These are phyloP conservation scores for Rhabdophis nuchalis DNA, from an alignment of 2,797 vertebrate species.

Conservation along the genomic window DNA sequence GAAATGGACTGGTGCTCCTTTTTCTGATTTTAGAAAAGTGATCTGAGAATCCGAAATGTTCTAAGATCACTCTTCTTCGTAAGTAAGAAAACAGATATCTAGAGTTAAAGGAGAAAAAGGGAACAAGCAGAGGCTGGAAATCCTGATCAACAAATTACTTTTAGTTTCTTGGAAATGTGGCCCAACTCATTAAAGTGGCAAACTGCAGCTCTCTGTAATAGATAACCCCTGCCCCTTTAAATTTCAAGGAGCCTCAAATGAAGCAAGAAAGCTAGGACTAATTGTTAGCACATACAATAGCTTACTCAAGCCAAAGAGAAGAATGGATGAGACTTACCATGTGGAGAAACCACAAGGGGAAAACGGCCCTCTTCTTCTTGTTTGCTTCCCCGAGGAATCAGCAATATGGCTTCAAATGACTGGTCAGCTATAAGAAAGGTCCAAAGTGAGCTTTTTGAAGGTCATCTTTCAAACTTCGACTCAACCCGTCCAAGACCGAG, in stretches of 20 bases:
- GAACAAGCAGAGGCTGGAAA: neutral
- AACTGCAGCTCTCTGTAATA: neutral
- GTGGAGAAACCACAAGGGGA: slow-evolving; percentile 79
- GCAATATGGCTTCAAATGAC: slow-evolving; percentile 77
- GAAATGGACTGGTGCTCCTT: neutral
- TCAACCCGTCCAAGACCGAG: too few species aligned
- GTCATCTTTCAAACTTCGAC: neutral
- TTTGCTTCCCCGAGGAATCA: slow-evolving; percentile 57
- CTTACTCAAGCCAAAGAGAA: neutral
- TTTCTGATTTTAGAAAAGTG: neutral
- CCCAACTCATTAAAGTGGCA: neutral
- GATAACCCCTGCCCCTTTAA: neutral
- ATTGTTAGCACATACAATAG: neutral
- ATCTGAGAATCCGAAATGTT: neutral
- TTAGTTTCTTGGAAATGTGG: neutral
- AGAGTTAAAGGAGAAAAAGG: neutral
- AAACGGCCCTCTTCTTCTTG: slow-evolving; percentile 44
- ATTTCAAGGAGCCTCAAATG: neutral
- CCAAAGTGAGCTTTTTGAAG: neutral
- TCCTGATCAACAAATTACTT: neutral
- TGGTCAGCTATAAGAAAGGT: slow-evolving; percentile 65
- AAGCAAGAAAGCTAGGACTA: neutral
- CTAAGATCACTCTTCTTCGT: neutral
- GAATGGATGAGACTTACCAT: slow-evolving; percentile 67
- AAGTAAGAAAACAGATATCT: neutral